Percentiles rank a stretch among this genome's conserved stretches.
Conservation (phyloP, 64 coral and sea anemone genomes). For the Porites australiensis region DNA sequence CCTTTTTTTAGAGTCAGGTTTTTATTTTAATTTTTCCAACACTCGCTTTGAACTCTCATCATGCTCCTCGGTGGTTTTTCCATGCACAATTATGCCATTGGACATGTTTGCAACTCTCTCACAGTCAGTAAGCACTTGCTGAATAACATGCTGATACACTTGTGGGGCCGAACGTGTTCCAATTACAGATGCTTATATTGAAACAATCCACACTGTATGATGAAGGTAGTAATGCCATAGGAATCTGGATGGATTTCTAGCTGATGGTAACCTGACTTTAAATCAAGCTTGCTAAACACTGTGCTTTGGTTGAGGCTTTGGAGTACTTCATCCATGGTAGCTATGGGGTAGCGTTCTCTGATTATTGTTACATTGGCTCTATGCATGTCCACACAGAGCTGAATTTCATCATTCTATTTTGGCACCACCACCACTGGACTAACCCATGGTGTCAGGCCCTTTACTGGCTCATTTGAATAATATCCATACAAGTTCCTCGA, state of each 20-base stretch:
- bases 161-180: neutral
- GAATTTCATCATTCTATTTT: no score
- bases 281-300: neutral
- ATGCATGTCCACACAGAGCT: no score
- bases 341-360: conserved; percentile 5
- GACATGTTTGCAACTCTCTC: conserved; percentile 10
- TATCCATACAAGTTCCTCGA: conserved; percentile 7
- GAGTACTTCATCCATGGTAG: conserved; percentile 36
- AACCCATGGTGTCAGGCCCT: neutral
- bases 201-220: conserved; percentile 9
- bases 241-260: conserved; percentile 41
- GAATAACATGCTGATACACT: neutral
- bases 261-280: conserved; percentile 38
- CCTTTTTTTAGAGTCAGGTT: conserved; percentile 29
- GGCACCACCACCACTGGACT: no score
- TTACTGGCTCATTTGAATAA: conserved; percentile 2
- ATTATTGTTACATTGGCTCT: neutral
- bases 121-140: conserved; percentile 5
- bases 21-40: conserved; percentile 27
- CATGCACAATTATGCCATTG: conserved; percentile 49
- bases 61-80: neutral
- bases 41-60: conserved; percentile 8
- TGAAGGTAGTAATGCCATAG: conserved; percentile 26
- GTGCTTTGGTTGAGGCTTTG: conserved; percentile 11
- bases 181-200: neutral